Evolutionary conservation across 1,140 invertebrate species (phyloP).

Genomic region (Scaptomyza graminum): DNA sequence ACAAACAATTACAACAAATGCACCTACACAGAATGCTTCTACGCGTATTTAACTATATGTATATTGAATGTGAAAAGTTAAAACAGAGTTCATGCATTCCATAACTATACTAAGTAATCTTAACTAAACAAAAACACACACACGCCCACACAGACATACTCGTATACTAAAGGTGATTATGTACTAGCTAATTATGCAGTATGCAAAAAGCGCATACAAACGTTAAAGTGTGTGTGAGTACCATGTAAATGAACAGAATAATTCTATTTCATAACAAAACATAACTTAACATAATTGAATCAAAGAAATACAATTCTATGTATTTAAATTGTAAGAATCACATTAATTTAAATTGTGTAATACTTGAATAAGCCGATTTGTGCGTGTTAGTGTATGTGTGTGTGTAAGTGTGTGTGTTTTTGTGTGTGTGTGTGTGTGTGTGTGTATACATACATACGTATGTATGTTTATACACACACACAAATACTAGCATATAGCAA

Average conservation of each 20-base stretch:
- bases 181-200: conserved; percentile 7
- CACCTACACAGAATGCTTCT: conserved; percentile 2
- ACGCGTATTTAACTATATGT: conserved; percentile 8
- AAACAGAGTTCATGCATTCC: conserved; percentile 14
- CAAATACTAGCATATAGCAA: not conserved
- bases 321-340: conserved; percentile 40
- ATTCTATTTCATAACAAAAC: conserved; percentile 2
- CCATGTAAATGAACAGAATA: conserved; percentile 12
- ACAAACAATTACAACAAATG: not conserved
- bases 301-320: conserved; percentile 11
- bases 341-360: conserved; percentile 32
- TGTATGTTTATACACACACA: conserved; percentile 1
- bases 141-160: not conserved
- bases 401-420: not conserved
- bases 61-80: not conserved
- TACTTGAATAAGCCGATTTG: not conserved
- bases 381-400: conserved; percentile 6
- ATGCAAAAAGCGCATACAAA: conserved; percentile 5
- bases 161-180: not conserved
- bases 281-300: not conserved
- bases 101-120: conserved; percentile 20
- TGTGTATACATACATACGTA: not conserved
- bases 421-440: no score
- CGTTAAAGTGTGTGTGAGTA: conserved; percentile 2
- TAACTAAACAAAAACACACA: not conserved